Evolutionary conservation across 2,888 invertebrate genomes (phyloP).

Genomic region (Hermaeophaga mercurialis): DNA sequence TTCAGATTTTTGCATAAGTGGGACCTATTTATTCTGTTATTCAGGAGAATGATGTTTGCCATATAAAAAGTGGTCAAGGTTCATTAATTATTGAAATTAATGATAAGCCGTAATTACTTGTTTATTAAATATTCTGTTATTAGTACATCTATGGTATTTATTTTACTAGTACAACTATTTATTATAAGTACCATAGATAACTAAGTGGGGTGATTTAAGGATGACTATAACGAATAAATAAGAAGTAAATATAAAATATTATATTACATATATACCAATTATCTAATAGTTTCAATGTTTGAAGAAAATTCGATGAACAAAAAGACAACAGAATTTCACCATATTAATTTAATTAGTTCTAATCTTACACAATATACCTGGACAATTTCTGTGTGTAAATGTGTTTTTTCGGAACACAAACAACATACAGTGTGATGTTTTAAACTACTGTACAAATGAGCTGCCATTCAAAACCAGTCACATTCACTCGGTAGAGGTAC

Average conservation of each 20-base stretch:
- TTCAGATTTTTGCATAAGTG: no score
- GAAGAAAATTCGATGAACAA: slow-evolving; percentile 33
- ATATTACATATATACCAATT: slow-evolving; percentile 34
- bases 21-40: no score
- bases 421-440: slow-evolving; percentile 46
- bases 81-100: no score
- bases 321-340: slow-evolving; percentile 34
- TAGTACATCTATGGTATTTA: no score
- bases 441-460: slow-evolving; percentile 54
- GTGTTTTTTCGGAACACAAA: slow-evolving; percentile 39
- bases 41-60: no score
- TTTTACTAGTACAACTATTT: no score
- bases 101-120: no score
- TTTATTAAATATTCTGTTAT: no score
- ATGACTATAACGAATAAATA: slow-evolving; percentile 22
- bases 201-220: slow-evolving; percentile 3
- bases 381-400: slow-evolving; percentile 34
- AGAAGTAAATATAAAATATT: slow-evolving; percentile 30
- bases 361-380: slow-evolving; percentile 35
- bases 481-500: slow-evolving; percentile 57
- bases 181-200: no score
- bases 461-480: slow-evolving; percentile 52
- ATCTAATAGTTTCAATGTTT: slow-evolving; percentile 26
- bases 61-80: no score
- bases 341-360: slow-evolving; percentile 35